Base-by-base conservation (phyloP, 2,888 invertebrate species). In the Gisinianus flammeolus region DNA sequence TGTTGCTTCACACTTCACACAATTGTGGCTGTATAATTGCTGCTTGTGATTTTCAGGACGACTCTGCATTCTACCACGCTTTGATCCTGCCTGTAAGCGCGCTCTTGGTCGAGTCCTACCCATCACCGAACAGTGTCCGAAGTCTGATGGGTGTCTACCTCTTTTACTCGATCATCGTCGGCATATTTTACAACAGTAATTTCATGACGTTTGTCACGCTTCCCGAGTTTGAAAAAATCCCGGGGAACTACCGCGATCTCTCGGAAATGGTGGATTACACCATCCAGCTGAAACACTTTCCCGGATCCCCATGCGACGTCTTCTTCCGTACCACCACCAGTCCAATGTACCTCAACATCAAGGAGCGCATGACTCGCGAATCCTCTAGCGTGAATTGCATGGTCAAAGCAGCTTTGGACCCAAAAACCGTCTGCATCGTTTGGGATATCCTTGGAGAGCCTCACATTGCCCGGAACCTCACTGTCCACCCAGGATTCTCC, bases 131-230 rank as follows among this genome's bases (percentile, higher is more conserved):
- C 2, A n/a, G 10, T 12, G 26, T 19, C 3, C 54, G 56, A 0
- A 8, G 2, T 16, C 30, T 71, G 4, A 16, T 19, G 10, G 71
- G 71, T 8, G 2, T 71, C 0, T 71, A 56, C 30, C 54, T 71
- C 24, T 71, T 71, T 28, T 71, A 71, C 19, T 71, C 71, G 0
- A 71, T 71, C 8, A 44, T 71, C 8, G 56, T 71, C n/a, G 54
- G 56, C 0, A 28, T 52, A 0, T 54, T 24, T 22, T 71, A 26
- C 30, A 54, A 54, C 12, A 54, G 54, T 19, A 71, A 71, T 26
- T 28, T 71, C 5, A 71, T 71, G 1, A 26, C 71, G 0, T 71
- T 71, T 22, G 28, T 71, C 44, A 54, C 71, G 2, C n/a, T 26
- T 28, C 71, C 71, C 0, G 54, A 71, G 5, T 2, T 8, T 10